A percentile compares a stretch with the other conserved stretches of the same genome.
Evolutionary conservation across 2,888 invertebrate species (phyloP).

Genomic region (Blera fallax): DNA sequence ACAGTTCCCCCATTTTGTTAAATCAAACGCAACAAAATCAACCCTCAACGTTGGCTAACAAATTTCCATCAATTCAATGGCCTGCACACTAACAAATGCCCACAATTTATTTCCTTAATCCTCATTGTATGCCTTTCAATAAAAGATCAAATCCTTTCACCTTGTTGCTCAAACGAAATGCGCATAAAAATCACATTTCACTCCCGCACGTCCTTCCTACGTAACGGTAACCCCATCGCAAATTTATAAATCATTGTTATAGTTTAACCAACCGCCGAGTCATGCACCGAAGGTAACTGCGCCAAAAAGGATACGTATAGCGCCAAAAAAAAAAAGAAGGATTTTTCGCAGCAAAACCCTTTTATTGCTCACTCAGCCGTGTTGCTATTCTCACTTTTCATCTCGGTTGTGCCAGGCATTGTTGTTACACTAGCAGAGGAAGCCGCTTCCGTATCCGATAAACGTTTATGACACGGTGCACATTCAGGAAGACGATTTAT

Average conservation of each 20-base stretch:
- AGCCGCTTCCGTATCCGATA: conserved; percentile 70
- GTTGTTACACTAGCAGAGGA: conserved; percentile 27
- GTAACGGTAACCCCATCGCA: not conserved
- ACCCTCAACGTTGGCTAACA: conserved; percentile 1
- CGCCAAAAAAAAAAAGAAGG: not conserved
- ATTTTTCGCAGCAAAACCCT: conserved; percentile 59
- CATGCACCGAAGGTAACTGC: conserved; percentile 62
- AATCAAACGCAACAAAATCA: conserved; percentile 14
- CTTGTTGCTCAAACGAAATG: conserved; percentile 63
- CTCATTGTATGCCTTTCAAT: conserved; percentile 58
- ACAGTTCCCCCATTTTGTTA: not conserved
- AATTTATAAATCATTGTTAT: conserved; percentile 71
- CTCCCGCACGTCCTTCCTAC: not conserved
- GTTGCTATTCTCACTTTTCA: conserved; percentile 71
- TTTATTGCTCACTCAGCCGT: conserved; percentile 72
- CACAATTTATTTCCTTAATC: conserved; percentile 69
- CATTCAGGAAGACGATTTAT: conserved; percentile 73
- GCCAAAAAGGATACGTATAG: conserved; percentile 51
- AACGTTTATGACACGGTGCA: conserved; percentile 73
- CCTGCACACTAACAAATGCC: conserved; percentile 63
- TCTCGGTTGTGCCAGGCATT: conserved; percentile 27
- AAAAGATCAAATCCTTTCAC: conserved; percentile 71
- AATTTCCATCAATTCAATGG: conserved; percentile 65
- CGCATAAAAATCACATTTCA: conserved; percentile 66
- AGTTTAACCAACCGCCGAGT: conserved; percentile 69